Evolutionary conservation across 2,797 vertebrate species (phyloP).

Genomic region (Peromyscus eremicus): DNA sequence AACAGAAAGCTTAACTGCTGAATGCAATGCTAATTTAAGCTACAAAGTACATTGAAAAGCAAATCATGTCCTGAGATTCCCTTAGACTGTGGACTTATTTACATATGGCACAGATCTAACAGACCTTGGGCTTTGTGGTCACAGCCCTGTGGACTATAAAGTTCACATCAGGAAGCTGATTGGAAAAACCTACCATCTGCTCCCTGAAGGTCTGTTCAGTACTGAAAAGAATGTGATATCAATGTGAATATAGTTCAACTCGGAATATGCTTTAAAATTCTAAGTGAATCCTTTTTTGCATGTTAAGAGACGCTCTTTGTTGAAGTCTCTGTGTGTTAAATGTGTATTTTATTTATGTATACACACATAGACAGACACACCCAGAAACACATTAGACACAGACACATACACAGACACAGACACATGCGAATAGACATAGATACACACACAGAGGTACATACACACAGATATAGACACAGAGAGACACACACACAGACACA

Average conservation of each 20-base stretch:
- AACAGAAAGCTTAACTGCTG: constrained; percentile 11
- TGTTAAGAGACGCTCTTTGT: neutral
- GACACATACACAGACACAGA: no score
- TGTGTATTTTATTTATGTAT: neutral
- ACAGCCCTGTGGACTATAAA: constrained; percentile 17
- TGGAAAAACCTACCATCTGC: neutral
- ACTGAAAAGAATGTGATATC: neutral
- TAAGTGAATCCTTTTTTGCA: neutral
- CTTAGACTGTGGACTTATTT: constrained; percentile 73
- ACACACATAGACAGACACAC: neutral
- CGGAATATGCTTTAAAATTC: constrained; percentile 52
- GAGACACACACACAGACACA: no score
- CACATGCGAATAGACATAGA: no score
- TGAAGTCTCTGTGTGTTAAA: neutral
- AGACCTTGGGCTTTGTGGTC: constrained; percentile 60
- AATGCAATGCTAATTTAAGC: constrained; percentile 60
- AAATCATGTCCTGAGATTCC: constrained; percentile 38
- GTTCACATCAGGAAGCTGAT: constrained; percentile 39
- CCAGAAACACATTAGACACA: no score
- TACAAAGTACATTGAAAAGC: constrained; percentile 68
- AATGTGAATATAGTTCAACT: constrained; percentile 7
- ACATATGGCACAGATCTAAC: constrained; percentile 3
- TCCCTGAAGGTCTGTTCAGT: constrained; percentile 1
- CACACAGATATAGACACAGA: no score
- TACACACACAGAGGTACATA: no score